Percentiles rank a stretch among this genome's conserved stretches.
Conservation (phyloP, 2,797 vertebrate species). For the Zenarchopterus dispar region DNA sequence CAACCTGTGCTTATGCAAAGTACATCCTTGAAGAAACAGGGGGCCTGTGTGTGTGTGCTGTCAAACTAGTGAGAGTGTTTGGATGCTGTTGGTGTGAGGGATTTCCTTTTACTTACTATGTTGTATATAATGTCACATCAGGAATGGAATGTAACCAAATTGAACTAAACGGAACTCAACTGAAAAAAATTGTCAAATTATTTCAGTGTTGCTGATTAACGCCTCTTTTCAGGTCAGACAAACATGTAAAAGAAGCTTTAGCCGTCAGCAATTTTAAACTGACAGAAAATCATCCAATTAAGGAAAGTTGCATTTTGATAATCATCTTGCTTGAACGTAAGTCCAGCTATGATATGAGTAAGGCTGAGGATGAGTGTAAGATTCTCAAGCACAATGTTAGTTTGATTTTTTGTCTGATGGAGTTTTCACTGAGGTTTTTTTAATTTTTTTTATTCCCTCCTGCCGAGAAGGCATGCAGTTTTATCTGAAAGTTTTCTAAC, state of each 20-base stretch:
- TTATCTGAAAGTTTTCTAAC: slow-evolving; percentile 20
- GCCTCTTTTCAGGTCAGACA: slow-evolving; percentile 50
- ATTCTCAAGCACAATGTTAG: background rate
- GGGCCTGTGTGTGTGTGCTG: no score
- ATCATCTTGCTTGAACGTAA: no score
- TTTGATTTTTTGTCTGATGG: background rate
- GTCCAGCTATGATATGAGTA: background rate
- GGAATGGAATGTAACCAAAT: no score
- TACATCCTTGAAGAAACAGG: no score
- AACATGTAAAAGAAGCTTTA: slow-evolving; percentile 64
- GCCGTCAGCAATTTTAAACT: slow-evolving; percentile 63
- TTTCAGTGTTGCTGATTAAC: slow-evolving; percentile 55
- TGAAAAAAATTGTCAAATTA: slow-evolving; percentile 25
- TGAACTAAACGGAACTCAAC: background rate
- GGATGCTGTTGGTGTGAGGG: no score
- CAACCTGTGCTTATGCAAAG: no score
- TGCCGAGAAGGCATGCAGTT: slow-evolving; percentile 5
- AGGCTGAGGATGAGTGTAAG: background rate
- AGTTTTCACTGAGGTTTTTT: background rate
- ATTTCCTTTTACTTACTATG: no score
- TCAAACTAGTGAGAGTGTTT: no score
- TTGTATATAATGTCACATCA: no score
- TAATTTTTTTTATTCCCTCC: background rate
- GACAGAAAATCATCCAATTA: slow-evolving; percentile 55
- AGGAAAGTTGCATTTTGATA: slow-evolving; percentile 9